Percentiles rank a stretch among this genome's conserved stretches.
Evolutionary conservation across 2,888 invertebrate species (phyloP).

Genomic region (Drosophila paucipuncta): DNA sequence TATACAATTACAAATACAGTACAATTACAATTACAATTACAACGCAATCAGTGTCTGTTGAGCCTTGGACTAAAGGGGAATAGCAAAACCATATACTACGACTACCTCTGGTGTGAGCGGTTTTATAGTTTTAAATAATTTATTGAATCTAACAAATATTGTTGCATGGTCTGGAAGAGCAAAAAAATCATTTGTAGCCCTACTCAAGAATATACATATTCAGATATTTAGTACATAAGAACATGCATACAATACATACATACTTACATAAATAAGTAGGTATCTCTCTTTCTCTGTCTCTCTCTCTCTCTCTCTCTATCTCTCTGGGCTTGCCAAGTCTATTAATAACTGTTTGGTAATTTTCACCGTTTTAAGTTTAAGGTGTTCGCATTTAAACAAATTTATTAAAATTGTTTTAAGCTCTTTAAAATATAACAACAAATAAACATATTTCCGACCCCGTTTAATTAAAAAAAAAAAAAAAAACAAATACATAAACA

Average conservation of each 20-base stretch:
- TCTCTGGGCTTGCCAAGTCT: constrained; percentile 21
- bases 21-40: constrained; percentile 7
- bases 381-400: constrained; percentile 21
- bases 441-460: constrained; percentile 19
- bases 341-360: constrained; percentile 28
- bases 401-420: constrained; percentile 21
- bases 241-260: constrained; percentile 1
- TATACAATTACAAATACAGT: not conserved
- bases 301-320: not conserved
- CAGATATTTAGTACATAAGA: constrained; percentile 28
- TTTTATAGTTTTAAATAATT: constrained; percentile 53
- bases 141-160: constrained; percentile 40
- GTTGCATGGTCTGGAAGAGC: constrained; percentile 19
- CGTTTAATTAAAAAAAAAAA: constrained; percentile 7
- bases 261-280: constrained; percentile 7
- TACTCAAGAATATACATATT: constrained; percentile 28
- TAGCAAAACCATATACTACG: constrained; percentile 39
- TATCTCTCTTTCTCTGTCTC: constrained; percentile 4
- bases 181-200: constrained; percentile 26
- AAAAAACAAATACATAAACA: not conserved
- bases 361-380: constrained; percentile 12
- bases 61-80: constrained; percentile 20
- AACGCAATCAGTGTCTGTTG: constrained; percentile 31
- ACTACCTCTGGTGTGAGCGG: constrained; percentile 58
- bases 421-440: not conserved